Percentiles rank a stretch among this genome's conserved stretches.
phyloP scores from a whole-genome alignment of 1,140 invertebrate genomes.

The Habropoda laboriosa region DNA sequence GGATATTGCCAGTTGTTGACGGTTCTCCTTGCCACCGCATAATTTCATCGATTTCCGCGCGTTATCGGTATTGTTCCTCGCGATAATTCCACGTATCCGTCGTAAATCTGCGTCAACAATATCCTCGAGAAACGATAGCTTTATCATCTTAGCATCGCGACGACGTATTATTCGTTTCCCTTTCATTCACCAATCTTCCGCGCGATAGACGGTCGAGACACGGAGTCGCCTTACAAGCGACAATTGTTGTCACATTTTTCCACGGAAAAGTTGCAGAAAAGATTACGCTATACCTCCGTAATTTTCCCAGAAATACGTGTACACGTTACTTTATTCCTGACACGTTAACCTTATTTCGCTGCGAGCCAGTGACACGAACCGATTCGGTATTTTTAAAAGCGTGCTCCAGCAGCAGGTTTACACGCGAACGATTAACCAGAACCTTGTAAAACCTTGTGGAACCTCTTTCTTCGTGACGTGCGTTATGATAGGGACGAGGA shows the following conservation, averaged over 20 bases:
- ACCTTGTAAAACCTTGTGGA: too few species aligned
- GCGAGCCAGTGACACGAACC: not conserved
- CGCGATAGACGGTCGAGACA: not conserved
- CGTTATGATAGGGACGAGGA: too few species aligned
- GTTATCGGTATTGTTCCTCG: not conserved
- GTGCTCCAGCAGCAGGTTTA: not conserved
- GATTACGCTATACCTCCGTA: not conserved
- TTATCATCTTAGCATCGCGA: too few species aligned
- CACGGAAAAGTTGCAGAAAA: not conserved
- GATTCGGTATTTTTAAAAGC: not conserved
- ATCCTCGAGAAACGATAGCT: too few species aligned
- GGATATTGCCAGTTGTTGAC: constrained; percentile 3
- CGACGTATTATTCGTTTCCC: too few species aligned
- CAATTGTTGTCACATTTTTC: not conserved
- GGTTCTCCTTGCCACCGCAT: constrained; percentile 17
- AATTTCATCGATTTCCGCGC: constrained; percentile 43
- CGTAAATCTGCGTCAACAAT: not conserved
- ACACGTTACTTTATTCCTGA: not conserved
- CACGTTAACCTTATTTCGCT: constrained; percentile 25
- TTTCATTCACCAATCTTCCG: too few species aligned
- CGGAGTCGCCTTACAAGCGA: not conserved
- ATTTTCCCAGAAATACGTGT: not conserved
- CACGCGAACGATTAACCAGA: too few species aligned
- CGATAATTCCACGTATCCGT: not conserved
- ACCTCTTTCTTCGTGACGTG: too few species aligned